These are phyloP conservation scores for Fukomys damarensis DNA, from an alignment of 2,113 vertebrate species.

Conservation along the genomic window DNA sequence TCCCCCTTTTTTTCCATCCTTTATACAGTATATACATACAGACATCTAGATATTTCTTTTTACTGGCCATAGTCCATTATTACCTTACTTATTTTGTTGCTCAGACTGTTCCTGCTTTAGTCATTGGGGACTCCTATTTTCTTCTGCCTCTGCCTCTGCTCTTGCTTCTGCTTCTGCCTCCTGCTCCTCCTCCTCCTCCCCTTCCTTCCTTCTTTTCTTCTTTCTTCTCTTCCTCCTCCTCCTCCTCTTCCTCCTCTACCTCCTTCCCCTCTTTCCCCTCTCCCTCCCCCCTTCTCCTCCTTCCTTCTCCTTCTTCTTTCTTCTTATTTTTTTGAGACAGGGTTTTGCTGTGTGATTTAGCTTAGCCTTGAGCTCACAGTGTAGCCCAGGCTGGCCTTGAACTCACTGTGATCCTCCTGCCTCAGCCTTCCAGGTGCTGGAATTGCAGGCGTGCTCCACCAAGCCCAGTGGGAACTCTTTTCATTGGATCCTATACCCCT, in stretches of 20 bases:
- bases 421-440: not conserved
- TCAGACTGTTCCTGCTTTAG: not conserved
- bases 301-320: too few relatives aligned
- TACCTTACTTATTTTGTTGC: conserved; percentile 37
- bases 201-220: too few relatives aligned
- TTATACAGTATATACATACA: not conserved
- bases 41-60: conserved; percentile 13
- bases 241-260: too few relatives aligned
- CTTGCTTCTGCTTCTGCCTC: too few relatives aligned
- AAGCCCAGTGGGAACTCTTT: not conserved
- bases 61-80: not conserved
- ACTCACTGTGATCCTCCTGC: not conserved
- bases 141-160: not conserved
- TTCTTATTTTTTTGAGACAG: not conserved
- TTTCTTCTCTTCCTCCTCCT: too few relatives aligned
- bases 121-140: not conserved
- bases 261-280: not conserved
- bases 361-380: not conserved
- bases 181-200: not conserved
- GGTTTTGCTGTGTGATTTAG: not conserved
- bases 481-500: not conserved
- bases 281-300: too few relatives aligned
- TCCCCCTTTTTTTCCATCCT: not conserved
- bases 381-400: not conserved
- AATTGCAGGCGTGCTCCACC: not conserved